These are phyloP conservation scores for Turdus rufiventris DNA, from an alignment of 2,113 vertebrate genomes.

Conservation along the genomic window DNA sequence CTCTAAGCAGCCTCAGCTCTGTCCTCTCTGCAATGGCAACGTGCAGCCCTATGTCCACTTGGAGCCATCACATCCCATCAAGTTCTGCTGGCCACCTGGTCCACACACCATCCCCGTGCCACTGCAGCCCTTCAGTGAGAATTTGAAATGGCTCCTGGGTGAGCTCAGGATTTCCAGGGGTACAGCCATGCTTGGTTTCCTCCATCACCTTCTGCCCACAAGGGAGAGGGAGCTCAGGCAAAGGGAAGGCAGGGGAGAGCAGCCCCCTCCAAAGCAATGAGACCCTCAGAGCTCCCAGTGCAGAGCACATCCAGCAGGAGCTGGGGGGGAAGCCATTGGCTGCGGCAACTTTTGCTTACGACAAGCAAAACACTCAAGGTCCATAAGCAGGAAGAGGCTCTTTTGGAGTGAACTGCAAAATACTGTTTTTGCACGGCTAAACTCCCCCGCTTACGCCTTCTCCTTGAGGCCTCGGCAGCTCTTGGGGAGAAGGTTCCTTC, in stretches of 20 bases:
- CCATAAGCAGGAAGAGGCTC: conserved; percentile 1
- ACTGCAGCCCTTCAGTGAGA: neutral
- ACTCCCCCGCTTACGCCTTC: neutral
- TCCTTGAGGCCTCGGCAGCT: neutral
- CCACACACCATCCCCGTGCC: neutral
- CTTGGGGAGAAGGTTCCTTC: neutral
- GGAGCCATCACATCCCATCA: conserved; percentile 66
- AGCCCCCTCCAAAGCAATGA: neutral
- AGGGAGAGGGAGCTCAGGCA: neutral
- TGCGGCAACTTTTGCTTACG: neutral
- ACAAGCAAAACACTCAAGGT: neutral
- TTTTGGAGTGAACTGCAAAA: conserved; percentile 1
- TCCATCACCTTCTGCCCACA: neutral
- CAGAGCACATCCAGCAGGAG: neutral
- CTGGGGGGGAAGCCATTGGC: rapidly evolving
- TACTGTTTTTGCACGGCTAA: neutral
- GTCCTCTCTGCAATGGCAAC: conserved; percentile 66
- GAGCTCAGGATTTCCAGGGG: neutral
- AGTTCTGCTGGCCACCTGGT: conserved; percentile 50
- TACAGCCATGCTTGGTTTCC: neutral
- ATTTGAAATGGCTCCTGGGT: rapidly evolving
- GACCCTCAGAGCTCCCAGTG: rapidly evolving
- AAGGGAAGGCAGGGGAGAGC: neutral
- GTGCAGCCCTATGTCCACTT: conserved; percentile 66
- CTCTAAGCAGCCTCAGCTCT: neutral